phyloP scores from a whole-genome alignment of 2,113 vertebrate species.

The Phaethon lepturus region DNA sequence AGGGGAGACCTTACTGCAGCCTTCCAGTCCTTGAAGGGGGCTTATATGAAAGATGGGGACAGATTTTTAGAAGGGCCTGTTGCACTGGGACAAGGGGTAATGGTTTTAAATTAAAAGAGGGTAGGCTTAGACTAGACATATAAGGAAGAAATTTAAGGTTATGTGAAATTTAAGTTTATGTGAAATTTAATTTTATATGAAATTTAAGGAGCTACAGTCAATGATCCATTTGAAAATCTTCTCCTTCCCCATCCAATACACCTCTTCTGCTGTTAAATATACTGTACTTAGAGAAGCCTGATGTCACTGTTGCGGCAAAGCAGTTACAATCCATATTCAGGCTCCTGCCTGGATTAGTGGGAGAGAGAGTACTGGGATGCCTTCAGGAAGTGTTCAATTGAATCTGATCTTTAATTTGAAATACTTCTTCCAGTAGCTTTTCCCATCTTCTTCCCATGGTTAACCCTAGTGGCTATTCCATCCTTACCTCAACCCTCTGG shows the following conservation, averaged over 20 bases:
- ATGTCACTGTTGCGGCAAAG: background rate
- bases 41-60: too few relatives aligned
- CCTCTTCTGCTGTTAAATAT: background rate
- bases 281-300: background rate
- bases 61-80: too few relatives aligned
- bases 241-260: background rate
- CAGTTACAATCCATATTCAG: background rate
- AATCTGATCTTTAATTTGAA: background rate
- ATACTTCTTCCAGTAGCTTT: background rate
- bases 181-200: too few relatives aligned
- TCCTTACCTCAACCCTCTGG: background rate
- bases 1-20: too few relatives aligned
- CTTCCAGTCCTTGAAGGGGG: too few relatives aligned
- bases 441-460: background rate
- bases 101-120: too few relatives aligned
- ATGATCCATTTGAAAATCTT: background rate
- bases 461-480: background rate
- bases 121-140: too few relatives aligned
- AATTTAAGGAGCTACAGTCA: background rate
- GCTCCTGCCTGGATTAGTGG: background rate
- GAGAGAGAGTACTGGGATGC: background rate
- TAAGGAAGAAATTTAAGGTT: too few relatives aligned
- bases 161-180: too few relatives aligned
- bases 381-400: background rate
- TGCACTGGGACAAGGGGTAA: too few relatives aligned